Conservation (phyloP, 2,113 vertebrate species). For the Pristiophorus japonicus region DNA sequence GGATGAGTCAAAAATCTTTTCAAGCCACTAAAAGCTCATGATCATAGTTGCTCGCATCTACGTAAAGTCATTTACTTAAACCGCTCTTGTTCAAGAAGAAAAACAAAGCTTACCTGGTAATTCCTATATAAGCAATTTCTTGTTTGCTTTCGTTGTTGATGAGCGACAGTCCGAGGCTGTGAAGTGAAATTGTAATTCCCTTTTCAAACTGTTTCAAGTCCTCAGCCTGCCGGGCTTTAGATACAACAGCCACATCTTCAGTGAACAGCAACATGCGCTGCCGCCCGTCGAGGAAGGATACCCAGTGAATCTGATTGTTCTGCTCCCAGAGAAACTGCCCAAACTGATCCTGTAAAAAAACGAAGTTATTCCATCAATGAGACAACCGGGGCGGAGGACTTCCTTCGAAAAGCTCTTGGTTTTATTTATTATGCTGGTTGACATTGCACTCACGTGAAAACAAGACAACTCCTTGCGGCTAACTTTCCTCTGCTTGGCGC, state of each 20-base stretch:
- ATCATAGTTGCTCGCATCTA: not conserved
- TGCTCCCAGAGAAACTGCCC: slow-evolving; percentile 78
- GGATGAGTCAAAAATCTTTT: not conserved
- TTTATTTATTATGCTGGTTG: not conserved
- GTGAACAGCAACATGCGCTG: slow-evolving; percentile 90
- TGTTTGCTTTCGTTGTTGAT: slow-evolving; percentile 78
- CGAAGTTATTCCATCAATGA: not conserved
- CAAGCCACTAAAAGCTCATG: not conserved
- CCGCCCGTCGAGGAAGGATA: slow-evolving; percentile 87
- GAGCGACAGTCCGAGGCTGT: slow-evolving; percentile 84
- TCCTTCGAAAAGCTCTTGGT: not conserved
- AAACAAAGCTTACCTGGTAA: slow-evolving; percentile 72
- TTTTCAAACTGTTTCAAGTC: slow-evolving; percentile 86
- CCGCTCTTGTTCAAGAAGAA: not conserved
- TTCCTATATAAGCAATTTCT: slow-evolving; percentile 87
- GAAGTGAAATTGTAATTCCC: slow-evolving; percentile 78
- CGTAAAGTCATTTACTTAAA: not conserved
- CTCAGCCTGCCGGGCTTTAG: slow-evolving; percentile 86
- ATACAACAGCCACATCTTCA: slow-evolving; percentile 79
- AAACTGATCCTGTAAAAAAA: slow-evolving; percentile 68
- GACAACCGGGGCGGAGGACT: not conserved
- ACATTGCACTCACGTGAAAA: not conserved
- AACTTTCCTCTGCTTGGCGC: not conserved
- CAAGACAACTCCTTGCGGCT: not conserved
- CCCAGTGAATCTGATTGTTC: slow-evolving; percentile 82